Base-by-base conservation (phyloP, 92 coral and sea anemone genomes). In the Zoanthus sansibaricus region DNA sequence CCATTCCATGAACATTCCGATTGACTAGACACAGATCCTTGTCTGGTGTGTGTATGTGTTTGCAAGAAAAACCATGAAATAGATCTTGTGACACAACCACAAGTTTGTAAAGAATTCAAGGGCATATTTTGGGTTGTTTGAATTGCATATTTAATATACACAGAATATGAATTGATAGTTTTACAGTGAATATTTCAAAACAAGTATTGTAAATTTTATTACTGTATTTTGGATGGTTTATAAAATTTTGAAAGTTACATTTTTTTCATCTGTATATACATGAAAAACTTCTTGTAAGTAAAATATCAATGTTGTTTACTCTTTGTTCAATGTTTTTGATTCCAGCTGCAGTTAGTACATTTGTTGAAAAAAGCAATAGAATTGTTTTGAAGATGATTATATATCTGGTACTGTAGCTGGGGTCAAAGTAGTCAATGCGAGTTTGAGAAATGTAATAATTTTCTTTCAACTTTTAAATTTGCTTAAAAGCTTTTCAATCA, bases 51-150 rank as follows among this genome's bases (percentile, higher is more conserved):
- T 66, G 17, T 70, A n/a, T 45, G 74, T 79, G 54, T 70, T n/a
- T 45, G 75, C 52, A 20, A 21, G 59, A 66, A 37, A 37, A 30
- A 21, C 32, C 3, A 33, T 59, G 74, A 47, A 0, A 21, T 13
- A 66, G 75, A 80, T 66, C 18, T 7, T 5, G 47, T 62, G 20
- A 66, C 62, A 44, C 85, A 80, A 47, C 46, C 52, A 45, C 72
- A 80, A 44, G 73, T 80, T 32, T 80, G 85, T 46, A 80, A 80
- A 80, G 85, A 80, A 14, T 21, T 80, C 58, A 47, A 80, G 73
- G 75, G 85, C 3, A 46, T 80, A 66, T 80, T 80, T 66, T 80
- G 85, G 85, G 73, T 49, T 18, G 75, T 80, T 2, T 80, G 62
- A 80, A 80, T 54, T n/a, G 82, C 25, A 76, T 21, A 51, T 76